A percentile compares a stretch with the other conserved stretches of the same genome.
These are phyloP conservation scores for Dryoscopus gambensis DNA, from an alignment of 2,113 vertebrate genomes.

Conservation along the genomic window DNA sequence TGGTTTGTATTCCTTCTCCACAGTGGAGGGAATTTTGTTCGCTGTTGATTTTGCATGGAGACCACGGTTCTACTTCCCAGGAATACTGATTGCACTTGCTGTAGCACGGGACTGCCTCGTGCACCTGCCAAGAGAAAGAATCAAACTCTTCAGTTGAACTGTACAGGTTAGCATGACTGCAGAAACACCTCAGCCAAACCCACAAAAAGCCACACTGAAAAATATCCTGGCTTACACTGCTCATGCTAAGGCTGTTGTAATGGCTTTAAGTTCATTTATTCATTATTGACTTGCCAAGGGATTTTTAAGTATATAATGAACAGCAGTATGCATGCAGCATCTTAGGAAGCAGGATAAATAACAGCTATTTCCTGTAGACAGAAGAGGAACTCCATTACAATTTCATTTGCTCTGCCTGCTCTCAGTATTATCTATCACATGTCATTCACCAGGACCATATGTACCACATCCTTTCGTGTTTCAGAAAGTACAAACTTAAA, in stretches of 20 bases:
- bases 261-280: conserved; percentile 35
- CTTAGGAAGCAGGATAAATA: conserved; percentile 57
- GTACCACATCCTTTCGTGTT: not conserved
- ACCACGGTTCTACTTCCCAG: conserved; percentile 90
- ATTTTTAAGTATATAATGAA: conserved; percentile 51
- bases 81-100: conserved; percentile 83
- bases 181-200: not conserved
- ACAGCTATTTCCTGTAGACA: conserved; percentile 40
- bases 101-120: conserved; percentile 89
- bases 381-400: conserved; percentile 63
- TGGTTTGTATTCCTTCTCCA: conserved; percentile 89
- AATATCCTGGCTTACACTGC: not conserved
- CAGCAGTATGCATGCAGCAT: conserved; percentile 2
- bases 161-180: not conserved
- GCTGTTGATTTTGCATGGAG: conserved; percentile 87
- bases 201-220: not conserved
- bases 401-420: conserved; percentile 63
- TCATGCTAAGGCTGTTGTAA: not conserved
- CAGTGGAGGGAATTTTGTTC: conserved; percentile 84
- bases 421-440: conserved; percentile 24
- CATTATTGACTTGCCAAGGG: conserved; percentile 50
- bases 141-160: conserved; percentile 27
- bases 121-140: conserved; percentile 80
- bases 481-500: conserved; percentile 32
- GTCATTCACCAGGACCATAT: not conserved